A percentile compares a stretch with the other conserved stretches of the same genome.
phyloP scores from a whole-genome alignment of 2,797 vertebrate genomes.

The Sus cebifrons region DNA sequence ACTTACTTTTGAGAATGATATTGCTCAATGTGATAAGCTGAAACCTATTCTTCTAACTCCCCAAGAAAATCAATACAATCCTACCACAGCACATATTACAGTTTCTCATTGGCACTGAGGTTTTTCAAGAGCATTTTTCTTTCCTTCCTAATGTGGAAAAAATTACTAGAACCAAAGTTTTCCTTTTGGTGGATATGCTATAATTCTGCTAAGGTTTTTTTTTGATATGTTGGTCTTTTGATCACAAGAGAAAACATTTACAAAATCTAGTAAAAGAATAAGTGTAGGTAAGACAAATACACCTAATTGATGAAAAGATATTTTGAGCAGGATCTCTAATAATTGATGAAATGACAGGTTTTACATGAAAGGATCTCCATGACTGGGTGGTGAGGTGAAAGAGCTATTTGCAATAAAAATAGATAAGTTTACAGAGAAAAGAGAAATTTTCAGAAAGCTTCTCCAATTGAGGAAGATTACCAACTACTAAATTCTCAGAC shows the following conservation, averaged over 20 bases:
- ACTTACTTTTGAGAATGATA: background rate
- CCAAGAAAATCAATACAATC: background rate
- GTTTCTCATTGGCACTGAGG: background rate
- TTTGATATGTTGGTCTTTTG: background rate
- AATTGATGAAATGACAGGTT: background rate
- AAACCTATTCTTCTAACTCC: conserved; percentile 2
- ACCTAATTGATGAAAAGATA: background rate
- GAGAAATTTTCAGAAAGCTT: background rate
- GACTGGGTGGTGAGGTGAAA: background rate
- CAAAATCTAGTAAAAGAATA: background rate
- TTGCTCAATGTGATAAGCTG: background rate
- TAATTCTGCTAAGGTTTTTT: conserved; percentile 17
- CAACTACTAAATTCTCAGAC: background rate
- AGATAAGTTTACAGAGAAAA: background rate
- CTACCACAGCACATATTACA: background rate
- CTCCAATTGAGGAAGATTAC: background rate
- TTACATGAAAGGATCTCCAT: background rate
- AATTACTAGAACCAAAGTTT: background rate
- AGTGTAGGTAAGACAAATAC: background rate
- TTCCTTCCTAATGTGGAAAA: background rate
- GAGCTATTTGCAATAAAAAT: background rate
- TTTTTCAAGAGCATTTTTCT: background rate
- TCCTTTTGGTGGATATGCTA: background rate
- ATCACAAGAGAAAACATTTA: background rate
- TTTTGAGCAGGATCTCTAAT: conserved; percentile 26